Percentiles rank a stretch among this genome's conserved stretches.
Conservation (phyloP, 1,140 invertebrate genomes). For the Orius insidiosus region DNA sequence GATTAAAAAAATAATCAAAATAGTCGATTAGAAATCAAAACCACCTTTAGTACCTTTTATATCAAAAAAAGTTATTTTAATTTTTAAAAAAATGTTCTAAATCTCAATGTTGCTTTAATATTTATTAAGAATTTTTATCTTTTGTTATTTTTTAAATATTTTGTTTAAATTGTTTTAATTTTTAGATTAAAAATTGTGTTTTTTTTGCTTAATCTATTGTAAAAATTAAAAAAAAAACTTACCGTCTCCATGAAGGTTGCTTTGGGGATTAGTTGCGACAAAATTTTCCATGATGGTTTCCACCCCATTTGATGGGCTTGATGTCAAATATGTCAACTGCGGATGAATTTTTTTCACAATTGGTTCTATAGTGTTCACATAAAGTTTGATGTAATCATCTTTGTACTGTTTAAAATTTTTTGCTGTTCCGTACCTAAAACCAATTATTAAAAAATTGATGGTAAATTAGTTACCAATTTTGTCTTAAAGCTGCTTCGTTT, state of each 20-base stretch:
- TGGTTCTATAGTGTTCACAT: constrained; percentile 57
- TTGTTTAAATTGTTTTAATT: too few relatives aligned
- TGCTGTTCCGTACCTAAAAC: constrained; percentile 41
- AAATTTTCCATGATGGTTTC: constrained; percentile 58
- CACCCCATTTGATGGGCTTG: constrained; percentile 83
- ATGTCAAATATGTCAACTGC: constrained; percentile 52
- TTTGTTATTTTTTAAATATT: too few relatives aligned
- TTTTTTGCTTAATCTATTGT: too few relatives aligned
- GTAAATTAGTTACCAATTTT: constrained; percentile 45
- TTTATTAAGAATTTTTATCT: too few relatives aligned
- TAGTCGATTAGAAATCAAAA: neutral
- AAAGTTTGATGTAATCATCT: constrained; percentile 72
- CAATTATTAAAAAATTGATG: neutral
- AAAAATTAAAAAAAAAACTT: constrained; percentile 23
- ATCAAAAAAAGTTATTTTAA: too few relatives aligned
- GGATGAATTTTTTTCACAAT: constrained; percentile 44
- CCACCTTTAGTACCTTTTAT: too few relatives aligned
- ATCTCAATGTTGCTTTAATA: too few relatives aligned
- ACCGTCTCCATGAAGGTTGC: constrained; percentile 74
- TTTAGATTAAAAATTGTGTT: too few relatives aligned
- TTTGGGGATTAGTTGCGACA: constrained; percentile 54
- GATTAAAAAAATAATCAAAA: constrained; percentile 1
- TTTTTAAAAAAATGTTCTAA: too few relatives aligned
- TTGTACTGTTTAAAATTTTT: constrained; percentile 40
- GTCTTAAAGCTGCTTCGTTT: constrained; percentile 77